These are phyloP conservation scores for Chelonus formosanus DNA, from an alignment of 2,888 invertebrate species.

Conservation along the genomic window DNA sequence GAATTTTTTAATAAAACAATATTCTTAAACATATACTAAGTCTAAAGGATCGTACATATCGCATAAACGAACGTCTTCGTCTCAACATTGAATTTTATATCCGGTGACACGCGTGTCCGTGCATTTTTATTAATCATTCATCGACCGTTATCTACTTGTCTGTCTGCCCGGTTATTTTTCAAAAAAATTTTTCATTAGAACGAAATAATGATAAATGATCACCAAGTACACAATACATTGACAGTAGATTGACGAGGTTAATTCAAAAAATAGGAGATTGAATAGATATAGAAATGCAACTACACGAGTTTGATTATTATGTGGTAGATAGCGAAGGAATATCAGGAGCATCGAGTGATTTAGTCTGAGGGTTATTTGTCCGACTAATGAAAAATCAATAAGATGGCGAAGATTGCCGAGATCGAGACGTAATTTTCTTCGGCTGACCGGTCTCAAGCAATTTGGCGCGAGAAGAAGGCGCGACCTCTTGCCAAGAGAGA, in stretches of 20 bases:
- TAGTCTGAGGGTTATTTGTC: conserved; percentile 26
- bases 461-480: conserved; percentile 11
- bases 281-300: not conserved
- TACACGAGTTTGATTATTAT: not conserved
- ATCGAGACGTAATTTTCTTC: conserved; percentile 38
- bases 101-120: conserved; percentile 61
- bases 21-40: not conserved
- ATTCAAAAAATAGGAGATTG: conserved; percentile 5
- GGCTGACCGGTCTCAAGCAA: conserved; percentile 25
- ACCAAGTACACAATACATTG: not conserved
- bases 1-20: too few relatives aligned
- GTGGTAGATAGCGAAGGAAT: conserved; percentile 16
- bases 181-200: not conserved
- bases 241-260: not conserved
- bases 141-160: conserved; percentile 52
- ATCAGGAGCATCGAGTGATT: conserved; percentile 28
- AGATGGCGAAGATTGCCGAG: conserved; percentile 36
- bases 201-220: conserved; percentile 1
- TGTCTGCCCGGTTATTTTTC: conserved; percentile 14
- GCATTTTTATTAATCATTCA: conserved; percentile 63
- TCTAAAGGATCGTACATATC: not conserved
- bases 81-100: conserved; percentile 54
- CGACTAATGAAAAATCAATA: conserved; percentile 41
- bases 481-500: conserved; percentile 5
- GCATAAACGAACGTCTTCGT: conserved; percentile 3